phyloP scores from a whole-genome alignment of 2,797 vertebrate species.

The Tapera naevia region DNA sequence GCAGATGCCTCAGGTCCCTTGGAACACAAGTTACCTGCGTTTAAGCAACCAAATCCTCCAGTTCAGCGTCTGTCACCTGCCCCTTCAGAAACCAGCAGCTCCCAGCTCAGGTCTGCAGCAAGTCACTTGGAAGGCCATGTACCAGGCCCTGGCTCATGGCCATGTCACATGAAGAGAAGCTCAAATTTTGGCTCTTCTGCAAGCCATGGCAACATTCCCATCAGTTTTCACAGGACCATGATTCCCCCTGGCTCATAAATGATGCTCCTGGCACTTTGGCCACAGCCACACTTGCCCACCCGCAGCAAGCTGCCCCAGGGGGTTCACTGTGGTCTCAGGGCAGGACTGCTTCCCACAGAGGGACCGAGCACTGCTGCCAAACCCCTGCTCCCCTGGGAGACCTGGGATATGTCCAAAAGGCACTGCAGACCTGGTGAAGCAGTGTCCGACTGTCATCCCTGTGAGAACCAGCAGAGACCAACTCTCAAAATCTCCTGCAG shows the following conservation, averaged over 20 bases:
- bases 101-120: neutral
- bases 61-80: neutral
- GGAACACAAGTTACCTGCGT: neutral
- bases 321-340: neutral
- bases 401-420: neutral
- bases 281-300: neutral
- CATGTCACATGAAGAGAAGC: neutral
- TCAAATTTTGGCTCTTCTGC: neutral
- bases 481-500: neutral
- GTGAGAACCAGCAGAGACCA: neutral
- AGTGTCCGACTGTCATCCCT: accelerated
- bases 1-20: neutral
- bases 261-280: neutral
- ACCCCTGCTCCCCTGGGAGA: neutral
- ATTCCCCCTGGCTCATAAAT: neutral
- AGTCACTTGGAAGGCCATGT: neutral
- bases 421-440: neutral
- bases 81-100: neutral
- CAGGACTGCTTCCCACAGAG: neutral
- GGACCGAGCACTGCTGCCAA: neutral
- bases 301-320: accelerated
- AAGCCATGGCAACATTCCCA: neutral
- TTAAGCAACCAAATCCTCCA: neutral
- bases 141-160: neutral
- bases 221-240: accelerated